Percentiles rank a stretch among this genome's conserved stretches.
Conservation (phyloP, 1,140 invertebrate genomes). For the Tachypleus tridentatus region DNA sequence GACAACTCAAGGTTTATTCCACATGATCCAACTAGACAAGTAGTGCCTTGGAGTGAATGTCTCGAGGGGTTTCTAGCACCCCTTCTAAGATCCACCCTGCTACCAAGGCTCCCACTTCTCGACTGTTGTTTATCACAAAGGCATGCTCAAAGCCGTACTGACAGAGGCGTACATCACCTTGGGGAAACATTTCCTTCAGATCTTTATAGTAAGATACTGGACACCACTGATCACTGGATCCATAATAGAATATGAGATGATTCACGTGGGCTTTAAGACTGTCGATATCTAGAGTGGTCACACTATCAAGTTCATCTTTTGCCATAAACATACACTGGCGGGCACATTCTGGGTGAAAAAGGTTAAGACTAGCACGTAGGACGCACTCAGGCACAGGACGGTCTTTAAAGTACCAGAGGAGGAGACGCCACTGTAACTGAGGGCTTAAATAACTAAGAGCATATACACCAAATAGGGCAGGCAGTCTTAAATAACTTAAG, state of each 20-base stretch:
- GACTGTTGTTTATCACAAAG: constrained; percentile 51
- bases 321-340: constrained; percentile 39
- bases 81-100: constrained; percentile 38
- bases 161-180: constrained; percentile 50
- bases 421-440: constrained; percentile 25
- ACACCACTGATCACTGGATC: constrained; percentile 57
- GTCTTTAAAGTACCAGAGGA: constrained; percentile 28
- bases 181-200: constrained; percentile 45
- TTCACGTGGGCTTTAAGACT: constrained; percentile 29
- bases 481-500: constrained; percentile 39
- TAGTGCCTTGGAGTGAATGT: constrained; percentile 19
- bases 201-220: constrained; percentile 51
- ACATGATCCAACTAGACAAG: constrained; percentile 10
- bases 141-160: constrained; percentile 53
- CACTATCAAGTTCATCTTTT: constrained; percentile 34
- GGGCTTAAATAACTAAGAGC: constrained; percentile 47
- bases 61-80: constrained; percentile 16
- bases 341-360: constrained; percentile 31
- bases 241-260: constrained; percentile 61
- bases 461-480: constrained; percentile 44
- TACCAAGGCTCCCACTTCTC: constrained; percentile 48
- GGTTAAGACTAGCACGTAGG: constrained; percentile 27
- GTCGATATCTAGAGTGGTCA: constrained; percentile 32
- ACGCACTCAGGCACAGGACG: constrained; percentile 29
- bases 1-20: no score